phyloP scores from a whole-genome alignment of 2,797 vertebrate species.

The Phrynocephalus forsythii region DNA sequence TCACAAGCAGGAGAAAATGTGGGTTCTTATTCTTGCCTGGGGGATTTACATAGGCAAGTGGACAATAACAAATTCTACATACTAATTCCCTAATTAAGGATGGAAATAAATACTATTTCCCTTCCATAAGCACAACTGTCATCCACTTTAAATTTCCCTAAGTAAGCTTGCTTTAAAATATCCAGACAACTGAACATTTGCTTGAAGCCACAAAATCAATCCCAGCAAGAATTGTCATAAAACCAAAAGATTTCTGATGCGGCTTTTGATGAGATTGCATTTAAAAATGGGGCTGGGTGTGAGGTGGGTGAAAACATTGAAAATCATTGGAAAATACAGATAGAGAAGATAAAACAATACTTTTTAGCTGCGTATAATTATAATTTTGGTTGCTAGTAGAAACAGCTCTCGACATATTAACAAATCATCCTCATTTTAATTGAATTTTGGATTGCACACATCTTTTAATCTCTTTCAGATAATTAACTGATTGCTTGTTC shows the following conservation, averaged over 20 bases:
- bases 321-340: conserved; percentile 42
- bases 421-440: conserved; percentile 53
- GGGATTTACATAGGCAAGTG: neutral
- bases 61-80: neutral
- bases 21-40: no score
- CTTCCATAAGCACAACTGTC: neutral
- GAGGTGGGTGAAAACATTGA: neutral
- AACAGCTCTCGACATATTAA: conserved; percentile 59
- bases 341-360: conserved; percentile 54
- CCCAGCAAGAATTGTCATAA: conserved; percentile 18
- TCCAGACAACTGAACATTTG: conserved; percentile 45
- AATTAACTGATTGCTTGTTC: conserved; percentile 65
- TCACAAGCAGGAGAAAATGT: no score
- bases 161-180: conserved; percentile 43
- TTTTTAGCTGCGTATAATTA: conserved; percentile 44
- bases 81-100: conserved; percentile 29
- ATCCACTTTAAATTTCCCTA: conserved; percentile 13
- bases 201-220: neutral
- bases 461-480: conserved; percentile 59
- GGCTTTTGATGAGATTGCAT: conserved; percentile 31
- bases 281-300: conserved; percentile 15
- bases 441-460: conserved; percentile 54
- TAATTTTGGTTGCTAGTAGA: conserved; percentile 52
- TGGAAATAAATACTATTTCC: neutral
- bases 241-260: conserved; percentile 23